Conservation (phyloP, 2,888 invertebrate genomes). For the Dolichopus griseipennis region DNA sequence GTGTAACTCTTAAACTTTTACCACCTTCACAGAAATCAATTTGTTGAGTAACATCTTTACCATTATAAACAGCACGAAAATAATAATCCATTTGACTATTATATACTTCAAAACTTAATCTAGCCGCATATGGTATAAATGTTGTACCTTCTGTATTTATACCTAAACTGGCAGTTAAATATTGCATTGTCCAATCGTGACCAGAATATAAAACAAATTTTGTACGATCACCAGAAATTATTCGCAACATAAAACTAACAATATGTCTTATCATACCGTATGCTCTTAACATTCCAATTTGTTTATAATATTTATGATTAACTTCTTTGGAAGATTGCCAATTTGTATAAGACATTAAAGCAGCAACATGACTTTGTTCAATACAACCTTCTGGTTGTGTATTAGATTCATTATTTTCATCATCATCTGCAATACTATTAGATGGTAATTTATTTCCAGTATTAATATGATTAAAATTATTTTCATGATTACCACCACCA, state of each 20-base stretch:
- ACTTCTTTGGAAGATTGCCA: conserved; percentile 64
- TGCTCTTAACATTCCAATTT: conserved; percentile 62
- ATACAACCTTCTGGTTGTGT: conserved; percentile 46
- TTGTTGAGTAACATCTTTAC: conserved; percentile 72
- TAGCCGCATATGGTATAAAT: conserved; percentile 75
- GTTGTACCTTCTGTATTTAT: conserved; percentile 45
- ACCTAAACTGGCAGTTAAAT: conserved; percentile 72
- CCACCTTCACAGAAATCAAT: conserved; percentile 67
- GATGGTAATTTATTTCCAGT: conserved; percentile 16
- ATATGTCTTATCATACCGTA: conserved; percentile 78
- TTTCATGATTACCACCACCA: not conserved
- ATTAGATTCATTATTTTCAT: conserved; percentile 25
- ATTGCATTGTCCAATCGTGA: conserved; percentile 84
- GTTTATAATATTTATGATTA: conserved; percentile 50
- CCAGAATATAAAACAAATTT: conserved; percentile 78
- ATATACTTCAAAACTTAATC: conserved; percentile 83
- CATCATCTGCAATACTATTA: conserved; percentile 34
- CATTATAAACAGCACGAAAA: conserved; percentile 76
- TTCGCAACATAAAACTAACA: conserved; percentile 69
- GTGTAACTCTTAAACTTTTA: conserved; percentile 48
- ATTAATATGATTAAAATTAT: conserved; percentile 13
- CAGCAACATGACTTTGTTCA: conserved; percentile 62
- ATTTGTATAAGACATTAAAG: conserved; percentile 72
- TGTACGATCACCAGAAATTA: conserved; percentile 66
- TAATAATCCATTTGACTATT: conserved; percentile 61